A percentile compares a stretch with the other conserved stretches of the same genome.
phyloP scores from a whole-genome alignment of 53 echinoderm and acorn worm species.

The Apostichopus leukothele region DNA sequence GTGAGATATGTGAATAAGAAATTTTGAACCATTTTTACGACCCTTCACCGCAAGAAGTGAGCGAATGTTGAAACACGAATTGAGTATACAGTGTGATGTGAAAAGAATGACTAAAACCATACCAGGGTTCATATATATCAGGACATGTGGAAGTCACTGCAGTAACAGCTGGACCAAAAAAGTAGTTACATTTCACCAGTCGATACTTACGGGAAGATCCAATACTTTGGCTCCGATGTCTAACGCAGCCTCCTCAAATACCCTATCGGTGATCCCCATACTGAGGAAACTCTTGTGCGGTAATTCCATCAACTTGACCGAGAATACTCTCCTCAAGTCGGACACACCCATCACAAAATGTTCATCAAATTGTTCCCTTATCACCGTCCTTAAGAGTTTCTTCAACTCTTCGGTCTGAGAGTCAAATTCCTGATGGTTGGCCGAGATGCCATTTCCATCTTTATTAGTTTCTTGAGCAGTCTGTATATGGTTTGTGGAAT shows the following conservation, averaged over 20 bases:
- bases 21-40: no score
- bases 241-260: constrained; percentile 78
- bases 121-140: neutral
- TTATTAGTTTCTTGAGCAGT: neutral
- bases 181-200: no score
- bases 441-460: neutral
- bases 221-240: constrained; percentile 67
- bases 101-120: no score
- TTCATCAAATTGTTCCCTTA: constrained; percentile 66
- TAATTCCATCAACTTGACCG: constrained; percentile 61
- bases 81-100: no score
- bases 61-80: no score
- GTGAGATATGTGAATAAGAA: no score
- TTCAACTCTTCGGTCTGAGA: constrained; percentile 45
- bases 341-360: constrained; percentile 64
- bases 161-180: no score
- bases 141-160: no score
- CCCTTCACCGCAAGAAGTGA: no score
- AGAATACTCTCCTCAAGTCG: constrained; percentile 69
- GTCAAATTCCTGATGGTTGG: constrained; percentile 7
- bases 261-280: constrained; percentile 67
- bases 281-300: constrained; percentile 70
- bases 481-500: neutral
- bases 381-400: constrained; percentile 59
- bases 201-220: constrained; percentile 73